Evolutionary conservation across 2,888 invertebrate species (phyloP).

Genomic region (Camptogramma bilineatum): DNA sequence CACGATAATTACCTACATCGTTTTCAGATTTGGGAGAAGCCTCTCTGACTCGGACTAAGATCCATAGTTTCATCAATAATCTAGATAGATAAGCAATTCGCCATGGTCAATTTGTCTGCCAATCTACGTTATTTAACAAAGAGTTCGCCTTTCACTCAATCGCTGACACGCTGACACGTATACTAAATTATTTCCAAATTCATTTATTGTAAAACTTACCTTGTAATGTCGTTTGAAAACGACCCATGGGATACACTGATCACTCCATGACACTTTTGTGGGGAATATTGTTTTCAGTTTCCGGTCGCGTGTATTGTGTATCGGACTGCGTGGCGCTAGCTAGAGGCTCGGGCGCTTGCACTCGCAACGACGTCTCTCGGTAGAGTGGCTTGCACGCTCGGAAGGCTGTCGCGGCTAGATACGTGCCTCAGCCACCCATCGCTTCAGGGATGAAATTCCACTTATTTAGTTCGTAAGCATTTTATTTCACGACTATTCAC

Average conservation of each 20-base stretch:
- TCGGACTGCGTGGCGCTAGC: constrained; percentile 46
- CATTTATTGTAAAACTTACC: constrained; percentile 65
- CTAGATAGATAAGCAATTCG: constrained; percentile 26
- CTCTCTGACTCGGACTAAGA: too few relatives aligned
- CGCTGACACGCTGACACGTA: constrained; percentile 83
- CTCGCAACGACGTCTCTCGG: constrained; percentile 65
- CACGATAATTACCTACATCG: too few relatives aligned
- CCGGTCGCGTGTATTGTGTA: constrained; percentile 48
- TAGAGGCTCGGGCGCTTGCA: constrained; percentile 55
- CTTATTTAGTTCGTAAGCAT: constrained; percentile 8
- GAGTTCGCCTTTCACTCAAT: constrained; percentile 82
- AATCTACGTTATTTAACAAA: constrained; percentile 74
- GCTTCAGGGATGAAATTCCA: constrained; percentile 26
- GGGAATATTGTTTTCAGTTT: constrained; percentile 63
- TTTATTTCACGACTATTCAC: neutral
- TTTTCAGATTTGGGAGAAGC: too few relatives aligned
- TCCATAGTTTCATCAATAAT: constrained; percentile 11
- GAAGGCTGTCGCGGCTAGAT: constrained; percentile 43
- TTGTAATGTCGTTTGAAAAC: constrained; percentile 58
- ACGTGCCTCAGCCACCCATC: constrained; percentile 13
- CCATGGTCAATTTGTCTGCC: constrained; percentile 56
- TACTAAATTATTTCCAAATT: constrained; percentile 68
- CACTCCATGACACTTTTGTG: constrained; percentile 65
- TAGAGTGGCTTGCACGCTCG: constrained; percentile 56
- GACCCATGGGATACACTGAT: constrained; percentile 50